phyloP scores from a whole-genome alignment of 2,888 invertebrate species.

The Mythimna impura region DNA sequence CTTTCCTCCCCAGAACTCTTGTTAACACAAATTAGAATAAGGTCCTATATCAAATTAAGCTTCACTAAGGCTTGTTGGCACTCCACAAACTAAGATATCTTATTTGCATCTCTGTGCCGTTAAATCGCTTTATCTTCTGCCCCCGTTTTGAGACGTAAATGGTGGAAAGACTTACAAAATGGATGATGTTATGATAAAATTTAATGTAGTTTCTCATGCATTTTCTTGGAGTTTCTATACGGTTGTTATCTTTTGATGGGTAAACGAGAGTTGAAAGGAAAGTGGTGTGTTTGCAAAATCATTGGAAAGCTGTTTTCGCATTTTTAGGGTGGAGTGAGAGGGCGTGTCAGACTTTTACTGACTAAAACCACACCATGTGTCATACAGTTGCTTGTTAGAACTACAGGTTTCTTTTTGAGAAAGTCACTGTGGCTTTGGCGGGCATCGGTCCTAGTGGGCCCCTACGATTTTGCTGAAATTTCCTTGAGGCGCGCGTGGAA shows the following conservation, averaged over 20 bases:
- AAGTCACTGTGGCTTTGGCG: no score
- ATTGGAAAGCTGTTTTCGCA: background rate
- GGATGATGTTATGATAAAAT: constrained; percentile 26
- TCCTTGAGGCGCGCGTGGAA: no score
- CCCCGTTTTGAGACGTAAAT: constrained; percentile 43
- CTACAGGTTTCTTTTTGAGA: no score
- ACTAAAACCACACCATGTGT: no score
- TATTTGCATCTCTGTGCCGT: constrained; percentile 58
- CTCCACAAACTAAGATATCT: constrained; percentile 53
- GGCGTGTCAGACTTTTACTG: no score
- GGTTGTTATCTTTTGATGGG: background rate
- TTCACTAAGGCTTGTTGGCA: constrained; percentile 55
- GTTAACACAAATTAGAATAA: constrained; percentile 46
- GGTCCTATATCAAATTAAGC: constrained; percentile 58
- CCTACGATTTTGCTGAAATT: no score
- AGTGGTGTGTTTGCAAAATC: background rate
- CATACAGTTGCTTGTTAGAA: no score
- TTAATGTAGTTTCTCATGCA: constrained; percentile 22
- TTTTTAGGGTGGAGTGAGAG: background rate
- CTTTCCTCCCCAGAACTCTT: constrained; percentile 9
- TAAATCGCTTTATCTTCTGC: constrained; percentile 58
- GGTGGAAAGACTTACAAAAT: constrained; percentile 26
- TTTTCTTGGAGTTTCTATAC: constrained; percentile 8
- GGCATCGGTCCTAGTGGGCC: no score
- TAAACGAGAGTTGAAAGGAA: background rate